A percentile compares a stretch with the other conserved stretches of the same genome.
Evolutionary conservation across 2,797 vertebrate species (phyloP).

Genomic region (Peromyscus aztecus): DNA sequence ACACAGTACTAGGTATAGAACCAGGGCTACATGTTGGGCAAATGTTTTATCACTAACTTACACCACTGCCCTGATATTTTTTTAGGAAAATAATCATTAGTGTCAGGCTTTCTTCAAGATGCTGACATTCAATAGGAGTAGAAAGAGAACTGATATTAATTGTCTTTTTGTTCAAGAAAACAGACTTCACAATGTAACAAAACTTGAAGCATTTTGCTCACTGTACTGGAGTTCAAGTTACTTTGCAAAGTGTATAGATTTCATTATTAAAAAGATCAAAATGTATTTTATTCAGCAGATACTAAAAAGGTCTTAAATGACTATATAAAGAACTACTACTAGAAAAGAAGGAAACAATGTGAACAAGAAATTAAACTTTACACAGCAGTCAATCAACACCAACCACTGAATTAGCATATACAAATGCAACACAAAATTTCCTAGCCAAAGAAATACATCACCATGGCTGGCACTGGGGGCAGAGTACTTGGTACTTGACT

Average conservation of each 20-base stretch:
- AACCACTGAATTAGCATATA: neutral
- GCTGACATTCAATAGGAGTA: neutral
- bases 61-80: slow-evolving; percentile 18
- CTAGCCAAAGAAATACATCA: slow-evolving; percentile 86
- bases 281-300: slow-evolving; percentile 16
- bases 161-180: slow-evolving; percentile 46
- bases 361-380: slow-evolving; percentile 34
- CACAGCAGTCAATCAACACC: neutral
- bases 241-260: neutral
- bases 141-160: neutral
- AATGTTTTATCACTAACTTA: neutral
- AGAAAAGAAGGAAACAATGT: slow-evolving; percentile 29
- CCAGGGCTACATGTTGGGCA: neutral
- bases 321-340: slow-evolving; percentile 25
- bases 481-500: slow-evolving; percentile 99
- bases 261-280: slow-evolving; percentile 28
- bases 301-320: slow-evolving; percentile 46
- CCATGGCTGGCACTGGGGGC: slow-evolving; percentile 99
- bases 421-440: slow-evolving; percentile 13
- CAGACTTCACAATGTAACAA: slow-evolving; percentile 26
- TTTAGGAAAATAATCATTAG: slow-evolving; percentile 52
- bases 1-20: neutral
- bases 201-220: neutral
- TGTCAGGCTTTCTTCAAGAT: slow-evolving; percentile 15
- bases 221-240: neutral